Percentiles rank a stretch among this genome's conserved stretches.
phyloP scores from a whole-genome alignment of 2,888 invertebrate species.

The Sinhomidia bicolor region DNA sequence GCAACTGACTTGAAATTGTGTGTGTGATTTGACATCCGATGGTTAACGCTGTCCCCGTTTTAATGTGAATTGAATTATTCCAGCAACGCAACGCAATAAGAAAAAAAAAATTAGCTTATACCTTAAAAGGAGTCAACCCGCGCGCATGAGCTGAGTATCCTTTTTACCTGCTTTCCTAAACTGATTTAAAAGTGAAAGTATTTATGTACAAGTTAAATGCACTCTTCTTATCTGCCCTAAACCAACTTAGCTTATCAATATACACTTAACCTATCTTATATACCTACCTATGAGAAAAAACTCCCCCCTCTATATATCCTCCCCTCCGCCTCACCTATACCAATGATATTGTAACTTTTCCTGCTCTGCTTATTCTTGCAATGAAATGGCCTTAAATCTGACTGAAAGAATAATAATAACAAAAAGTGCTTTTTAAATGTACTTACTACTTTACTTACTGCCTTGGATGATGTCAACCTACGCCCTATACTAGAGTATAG shows the following conservation, averaged over 20 bases:
- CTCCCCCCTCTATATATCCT: not conserved
- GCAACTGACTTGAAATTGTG: conserved; percentile 13
- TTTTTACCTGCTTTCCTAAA: not conserved
- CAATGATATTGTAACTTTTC: conserved; percentile 23
- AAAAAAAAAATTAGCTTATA: not conserved
- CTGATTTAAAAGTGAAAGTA: not conserved
- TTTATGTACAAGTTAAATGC: conserved; percentile 26
- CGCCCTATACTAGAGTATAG: not conserved
- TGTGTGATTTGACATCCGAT: conserved; percentile 25
- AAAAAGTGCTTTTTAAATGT: conserved; percentile 41
- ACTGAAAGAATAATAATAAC: not conserved
- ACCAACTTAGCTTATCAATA: not conserved
- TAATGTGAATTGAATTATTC: conserved; percentile 33
- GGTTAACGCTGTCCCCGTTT: conserved; percentile 41
- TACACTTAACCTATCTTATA: not conserved
- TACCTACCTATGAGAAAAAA: not conserved
- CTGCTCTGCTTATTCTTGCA: conserved; percentile 36
- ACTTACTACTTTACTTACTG: conserved; percentile 10
- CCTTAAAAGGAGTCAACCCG: not conserved
- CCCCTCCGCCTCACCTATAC: not conserved
- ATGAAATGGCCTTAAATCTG: not conserved
- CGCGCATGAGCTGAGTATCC: not conserved
- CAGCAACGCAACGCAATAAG: conserved; percentile 44
- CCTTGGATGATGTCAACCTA: not conserved
- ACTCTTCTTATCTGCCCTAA: conserved; percentile 2